Evolutionary conservation across 2,888 invertebrate genomes (phyloP), one percentile per base, ranked within the genome.

Genomic region (Neoaliturus tenellus): DNA sequence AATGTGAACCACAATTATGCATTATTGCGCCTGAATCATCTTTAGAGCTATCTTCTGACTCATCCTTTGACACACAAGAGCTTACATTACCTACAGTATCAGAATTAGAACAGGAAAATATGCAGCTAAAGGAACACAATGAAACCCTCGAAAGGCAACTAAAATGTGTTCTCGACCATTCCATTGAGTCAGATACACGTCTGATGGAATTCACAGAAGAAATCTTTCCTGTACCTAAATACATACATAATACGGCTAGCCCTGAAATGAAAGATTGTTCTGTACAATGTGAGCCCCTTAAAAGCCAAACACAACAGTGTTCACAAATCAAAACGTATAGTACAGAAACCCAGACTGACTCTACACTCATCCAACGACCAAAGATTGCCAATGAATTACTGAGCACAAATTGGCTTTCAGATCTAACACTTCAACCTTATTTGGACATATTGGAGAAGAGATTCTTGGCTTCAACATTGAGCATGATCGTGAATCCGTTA

Each of bases 401-500:
- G 23, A 20, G 35, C 17, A 20, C 31, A 35, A 71, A 71, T 41
- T 71, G 71, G 71, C 35, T 71, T 39, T 20, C 71, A 10, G 71
- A 39, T 39, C 35, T 71, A 23, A 71, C 71, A 12, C 1, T 71
- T 39, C 20, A 71, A 41, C 71, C 71, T 17, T 71, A 71, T 23
- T 35, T 71, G 12, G 17, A 71, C 8, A 28, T 71, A 2, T n/a
- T 71, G 12, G 41, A 71, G 39, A 41, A 71, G 23, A 71, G 23
- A n/a, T 39, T 39, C 28, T 39, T 71, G 28, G 20, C 10, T 10
- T 39, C 71, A 33, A 71, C 17, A 71, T 71, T 41, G 41, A n/a
- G 71, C 23, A 17, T 39, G 23, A 71, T 71, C n/a, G 41, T 71
- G 8, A 71, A 39, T 71, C 71, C 71, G 4, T 28, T 71, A 28